Percentiles rank a stretch among this genome's conserved stretches.
These are phyloP conservation scores for Callithrix jacchus DNA, from an alignment of 2,113 vertebrate species.

Conservation along the genomic window DNA sequence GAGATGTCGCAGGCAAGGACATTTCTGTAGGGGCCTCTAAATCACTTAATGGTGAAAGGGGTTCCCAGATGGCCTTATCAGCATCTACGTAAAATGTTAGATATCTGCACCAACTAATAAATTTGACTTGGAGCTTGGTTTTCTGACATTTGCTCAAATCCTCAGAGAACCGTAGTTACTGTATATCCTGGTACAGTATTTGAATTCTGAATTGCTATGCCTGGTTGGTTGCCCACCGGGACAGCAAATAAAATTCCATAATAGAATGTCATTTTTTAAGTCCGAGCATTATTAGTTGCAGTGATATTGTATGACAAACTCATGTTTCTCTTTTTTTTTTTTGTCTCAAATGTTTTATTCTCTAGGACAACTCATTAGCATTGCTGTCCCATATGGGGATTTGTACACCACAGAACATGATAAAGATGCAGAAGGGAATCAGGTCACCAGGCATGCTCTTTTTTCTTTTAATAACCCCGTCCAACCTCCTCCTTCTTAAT, in stretches of 20 bases:
- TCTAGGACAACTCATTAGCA: constrained; percentile 75
- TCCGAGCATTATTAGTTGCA: constrained; percentile 76
- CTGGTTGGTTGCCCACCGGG: constrained; percentile 67
- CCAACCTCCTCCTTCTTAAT: constrained; percentile 26
- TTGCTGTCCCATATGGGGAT: constrained; percentile 64
- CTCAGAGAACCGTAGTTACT: constrained; percentile 85
- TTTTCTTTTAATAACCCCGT: constrained; percentile 34
- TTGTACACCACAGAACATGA: constrained; percentile 68
- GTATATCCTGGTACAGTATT: constrained; percentile 83
- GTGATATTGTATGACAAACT: constrained; percentile 80
- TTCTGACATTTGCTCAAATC: constrained; percentile 86
- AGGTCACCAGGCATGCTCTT: neutral
- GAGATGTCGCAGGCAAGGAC: constrained; percentile 74
- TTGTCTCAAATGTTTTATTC: constrained; percentile 80
- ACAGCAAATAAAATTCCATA: constrained; percentile 82
- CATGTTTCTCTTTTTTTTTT: constrained; percentile 63
- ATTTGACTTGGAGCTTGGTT: constrained; percentile 84
- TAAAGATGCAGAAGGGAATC: constrained; percentile 56
- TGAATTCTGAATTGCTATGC: constrained; percentile 81
- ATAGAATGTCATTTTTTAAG: constrained; percentile 81
- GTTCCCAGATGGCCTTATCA: constrained; percentile 84
- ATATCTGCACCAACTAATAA: constrained; percentile 86
- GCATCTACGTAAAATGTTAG: constrained; percentile 83
- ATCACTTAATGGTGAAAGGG: constrained; percentile 84
- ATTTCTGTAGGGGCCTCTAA: constrained; percentile 82